phyloP scores from a whole-genome alignment of 2,113 vertebrate genomes.

The Epinephelus lanceolatus region DNA sequence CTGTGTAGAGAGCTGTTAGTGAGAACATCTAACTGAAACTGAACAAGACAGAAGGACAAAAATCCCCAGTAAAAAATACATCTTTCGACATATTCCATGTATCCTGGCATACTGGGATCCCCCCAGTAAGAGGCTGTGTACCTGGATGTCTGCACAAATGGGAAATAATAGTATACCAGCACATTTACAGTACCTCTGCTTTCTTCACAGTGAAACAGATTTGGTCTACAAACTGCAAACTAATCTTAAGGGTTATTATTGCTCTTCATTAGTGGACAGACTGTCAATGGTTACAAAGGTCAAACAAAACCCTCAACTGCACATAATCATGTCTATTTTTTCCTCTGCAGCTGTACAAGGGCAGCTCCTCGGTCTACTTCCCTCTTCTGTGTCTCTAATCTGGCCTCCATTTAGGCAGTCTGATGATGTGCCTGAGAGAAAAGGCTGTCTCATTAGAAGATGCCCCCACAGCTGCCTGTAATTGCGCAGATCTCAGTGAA shows the following conservation, averaged over 20 bases:
- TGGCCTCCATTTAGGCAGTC: constrained; percentile 11
- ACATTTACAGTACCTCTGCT: constrained; percentile 2
- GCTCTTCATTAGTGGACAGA: constrained; percentile 31
- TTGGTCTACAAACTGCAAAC: constrained; percentile 6
- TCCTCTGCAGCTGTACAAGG: constrained; percentile 1
- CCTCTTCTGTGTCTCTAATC: constrained; percentile 2
- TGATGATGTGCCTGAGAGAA: constrained; percentile 42
- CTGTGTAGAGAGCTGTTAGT: too few relatives aligned
- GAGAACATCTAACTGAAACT: too few relatives aligned
- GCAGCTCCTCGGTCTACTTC: neutral
- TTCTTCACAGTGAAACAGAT: constrained; percentile 9
- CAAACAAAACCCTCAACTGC: constrained; percentile 12
- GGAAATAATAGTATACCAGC: neutral
- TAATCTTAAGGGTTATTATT: constrained; percentile 12
- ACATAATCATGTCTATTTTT: constrained; percentile 9
- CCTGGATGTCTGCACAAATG: neutral
- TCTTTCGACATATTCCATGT: too few relatives aligned
- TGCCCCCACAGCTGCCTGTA: constrained; percentile 23
- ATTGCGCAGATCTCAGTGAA: constrained; percentile 30
- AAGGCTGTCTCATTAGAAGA: constrained; percentile 49
- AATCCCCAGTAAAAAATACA: too few relatives aligned
- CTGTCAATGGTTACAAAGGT: constrained; percentile 22
- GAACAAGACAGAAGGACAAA: too few relatives aligned
- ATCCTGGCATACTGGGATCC: too few relatives aligned
- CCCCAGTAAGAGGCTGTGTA: too few relatives aligned